phyloP scores from a whole-genome alignment of 2,888 invertebrate genomes.

The Athrips mouffetella region DNA sequence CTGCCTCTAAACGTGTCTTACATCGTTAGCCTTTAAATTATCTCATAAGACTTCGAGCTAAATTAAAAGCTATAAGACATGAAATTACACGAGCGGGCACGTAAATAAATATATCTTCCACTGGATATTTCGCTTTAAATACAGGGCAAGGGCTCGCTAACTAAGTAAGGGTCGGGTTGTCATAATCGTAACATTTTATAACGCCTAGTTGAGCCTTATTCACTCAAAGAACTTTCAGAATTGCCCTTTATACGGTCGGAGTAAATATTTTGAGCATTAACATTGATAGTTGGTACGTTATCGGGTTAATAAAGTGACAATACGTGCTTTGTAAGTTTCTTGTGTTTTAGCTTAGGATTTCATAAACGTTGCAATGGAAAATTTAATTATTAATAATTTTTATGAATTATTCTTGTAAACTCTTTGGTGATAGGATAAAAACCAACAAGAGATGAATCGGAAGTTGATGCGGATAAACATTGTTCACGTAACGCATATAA shows the following conservation, averaged over 20 bases:
- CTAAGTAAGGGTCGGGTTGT: neutral
- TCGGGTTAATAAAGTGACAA: neutral
- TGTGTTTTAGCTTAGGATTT: too few relatives aligned
- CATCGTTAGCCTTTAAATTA: too few relatives aligned
- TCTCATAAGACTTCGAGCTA: neutral
- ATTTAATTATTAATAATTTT: too few relatives aligned
- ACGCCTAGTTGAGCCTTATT: constrained; percentile 9
- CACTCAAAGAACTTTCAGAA: constrained; percentile 1
- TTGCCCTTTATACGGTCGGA: neutral
- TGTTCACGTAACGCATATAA: too few relatives aligned
- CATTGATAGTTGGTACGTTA: constrained; percentile 30
- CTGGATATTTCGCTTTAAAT: neutral
- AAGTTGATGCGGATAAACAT: too few relatives aligned
- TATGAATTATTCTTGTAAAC: too few relatives aligned
- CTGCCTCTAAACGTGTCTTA: too few relatives aligned
- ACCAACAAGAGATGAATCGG: too few relatives aligned
- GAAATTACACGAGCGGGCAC: too few relatives aligned
- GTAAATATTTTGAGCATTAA: neutral
- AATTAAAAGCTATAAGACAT: neutral
- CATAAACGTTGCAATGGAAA: too few relatives aligned
- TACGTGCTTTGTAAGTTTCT: too few relatives aligned
- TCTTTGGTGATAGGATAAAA: too few relatives aligned
- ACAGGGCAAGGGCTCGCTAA: neutral
- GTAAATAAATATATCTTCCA: neutral
- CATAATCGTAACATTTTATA: constrained; percentile 17